Percentiles rank a stretch among this genome's conserved stretches.
Conservation (phyloP, 2,888 invertebrate genomes). For the Gerris lacustris region DNA sequence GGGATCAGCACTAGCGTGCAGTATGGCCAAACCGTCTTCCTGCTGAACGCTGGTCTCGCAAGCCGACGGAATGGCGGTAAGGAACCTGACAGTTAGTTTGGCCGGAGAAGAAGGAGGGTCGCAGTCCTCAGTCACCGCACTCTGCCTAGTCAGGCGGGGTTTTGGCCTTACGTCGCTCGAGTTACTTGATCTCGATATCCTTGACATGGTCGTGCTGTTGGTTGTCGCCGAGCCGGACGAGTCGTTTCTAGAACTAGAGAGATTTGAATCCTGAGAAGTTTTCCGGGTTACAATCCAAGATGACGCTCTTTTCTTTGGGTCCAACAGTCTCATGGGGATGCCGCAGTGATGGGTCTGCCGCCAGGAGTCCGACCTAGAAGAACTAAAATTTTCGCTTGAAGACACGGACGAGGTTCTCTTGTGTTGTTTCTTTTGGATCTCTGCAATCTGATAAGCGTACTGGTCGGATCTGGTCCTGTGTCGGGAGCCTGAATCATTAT, state of each 20-base stretch:
- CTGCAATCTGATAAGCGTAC: constrained; percentile 62
- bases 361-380: constrained; percentile 79
- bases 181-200: constrained; percentile 72
- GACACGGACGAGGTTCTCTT: constrained; percentile 71
- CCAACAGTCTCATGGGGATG: constrained; percentile 58
- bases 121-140: constrained; percentile 55
- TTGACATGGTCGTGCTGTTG: constrained; percentile 80
- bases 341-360: constrained; percentile 60
- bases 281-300: constrained; percentile 85
- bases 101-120: constrained; percentile 52
- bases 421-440: constrained; percentile 61
- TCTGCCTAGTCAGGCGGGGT: constrained; percentile 66
- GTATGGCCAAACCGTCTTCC: constrained; percentile 41
- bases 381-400: constrained; percentile 81
- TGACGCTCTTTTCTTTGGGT: constrained; percentile 66
- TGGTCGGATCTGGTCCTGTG: constrained; percentile 45
- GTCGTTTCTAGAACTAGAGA: constrained; percentile 81
- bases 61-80: constrained; percentile 61
- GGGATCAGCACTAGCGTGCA: constrained; percentile 30
- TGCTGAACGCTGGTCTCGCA: constrained; percentile 58
- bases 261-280: constrained; percentile 81
- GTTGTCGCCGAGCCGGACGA: constrained; percentile 81
- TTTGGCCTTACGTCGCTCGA: constrained; percentile 48
- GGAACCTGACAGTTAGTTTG: constrained; percentile 44
- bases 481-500: constrained; percentile 38